phyloP scores from a whole-genome alignment of 2,888 invertebrate species.

The Heliconius ethilla region DNA sequence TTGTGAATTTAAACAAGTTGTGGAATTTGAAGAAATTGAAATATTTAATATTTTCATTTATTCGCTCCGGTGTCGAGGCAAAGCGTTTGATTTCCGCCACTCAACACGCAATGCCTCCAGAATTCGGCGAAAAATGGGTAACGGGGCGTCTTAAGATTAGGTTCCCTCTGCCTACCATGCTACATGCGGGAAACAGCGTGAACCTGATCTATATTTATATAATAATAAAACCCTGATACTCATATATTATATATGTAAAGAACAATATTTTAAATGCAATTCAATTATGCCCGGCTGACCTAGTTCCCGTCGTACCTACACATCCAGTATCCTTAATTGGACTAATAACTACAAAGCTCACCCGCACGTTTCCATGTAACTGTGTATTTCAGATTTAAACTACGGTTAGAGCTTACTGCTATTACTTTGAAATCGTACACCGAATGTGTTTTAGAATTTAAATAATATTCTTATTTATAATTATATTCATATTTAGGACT shows the following conservation, averaged over 20 bases:
- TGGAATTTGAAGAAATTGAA: neutral
- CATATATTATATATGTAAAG: neutral
- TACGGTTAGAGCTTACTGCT: neutral
- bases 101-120: too few species aligned
- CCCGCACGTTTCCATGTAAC: slow-evolving; percentile 15
- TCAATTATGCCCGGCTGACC: slow-evolving; percentile 25
- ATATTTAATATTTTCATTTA: neutral
- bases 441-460: neutral
- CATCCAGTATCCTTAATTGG: slow-evolving; percentile 33
- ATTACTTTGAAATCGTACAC: neutral
- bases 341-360: slow-evolving; percentile 21
- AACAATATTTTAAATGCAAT: slow-evolving; percentile 22
- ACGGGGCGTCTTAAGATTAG: too few species aligned
- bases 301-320: slow-evolving; percentile 9
- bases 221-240: neutral
- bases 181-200: too few species aligned
- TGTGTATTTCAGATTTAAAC: slow-evolving; percentile 11
- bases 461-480: neutral
- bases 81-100: too few species aligned
- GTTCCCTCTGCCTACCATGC: too few species aligned
- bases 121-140: too few species aligned
- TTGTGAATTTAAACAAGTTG: too few species aligned
- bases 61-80: neutral
- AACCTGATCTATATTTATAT: neutral
- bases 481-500: neutral